Evolutionary conservation across 2,113 vertebrate species (phyloP).

Genomic region (Archilochus colubris): DNA sequence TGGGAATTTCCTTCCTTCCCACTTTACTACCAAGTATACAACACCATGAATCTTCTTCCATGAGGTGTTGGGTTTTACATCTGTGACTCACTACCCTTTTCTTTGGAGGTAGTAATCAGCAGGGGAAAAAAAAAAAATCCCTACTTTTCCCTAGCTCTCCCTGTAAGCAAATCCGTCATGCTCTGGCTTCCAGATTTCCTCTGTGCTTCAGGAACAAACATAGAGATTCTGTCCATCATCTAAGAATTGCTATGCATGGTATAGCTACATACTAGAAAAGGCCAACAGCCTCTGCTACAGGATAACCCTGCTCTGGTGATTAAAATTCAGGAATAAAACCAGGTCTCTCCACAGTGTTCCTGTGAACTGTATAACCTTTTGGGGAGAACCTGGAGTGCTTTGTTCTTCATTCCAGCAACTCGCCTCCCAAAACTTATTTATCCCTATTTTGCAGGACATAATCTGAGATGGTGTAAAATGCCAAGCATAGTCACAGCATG

Average conservation of each 20-base stretch:
- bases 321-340: neutral
- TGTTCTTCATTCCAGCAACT: neutral
- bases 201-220: neutral
- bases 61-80: neutral
- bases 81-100: neutral
- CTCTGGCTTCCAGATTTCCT: neutral
- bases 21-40: neutral
- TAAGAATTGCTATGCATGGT: neutral
- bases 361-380: neutral
- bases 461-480: neutral
- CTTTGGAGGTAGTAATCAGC: neutral
- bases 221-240: neutral
- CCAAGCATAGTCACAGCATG: neutral
- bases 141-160: neutral
- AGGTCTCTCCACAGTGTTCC: neutral
- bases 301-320: neutral
- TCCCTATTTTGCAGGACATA: neutral
- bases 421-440: neutral
- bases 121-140: fast-evolving
- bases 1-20: neutral
- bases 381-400: neutral
- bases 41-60: neutral
- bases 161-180: neutral
- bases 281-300: neutral
- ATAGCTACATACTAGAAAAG: neutral